Base-by-base conservation (phyloP, 37 sponge, comb jelly and placozoan species). In the Sycon ciliatum region DNA sequence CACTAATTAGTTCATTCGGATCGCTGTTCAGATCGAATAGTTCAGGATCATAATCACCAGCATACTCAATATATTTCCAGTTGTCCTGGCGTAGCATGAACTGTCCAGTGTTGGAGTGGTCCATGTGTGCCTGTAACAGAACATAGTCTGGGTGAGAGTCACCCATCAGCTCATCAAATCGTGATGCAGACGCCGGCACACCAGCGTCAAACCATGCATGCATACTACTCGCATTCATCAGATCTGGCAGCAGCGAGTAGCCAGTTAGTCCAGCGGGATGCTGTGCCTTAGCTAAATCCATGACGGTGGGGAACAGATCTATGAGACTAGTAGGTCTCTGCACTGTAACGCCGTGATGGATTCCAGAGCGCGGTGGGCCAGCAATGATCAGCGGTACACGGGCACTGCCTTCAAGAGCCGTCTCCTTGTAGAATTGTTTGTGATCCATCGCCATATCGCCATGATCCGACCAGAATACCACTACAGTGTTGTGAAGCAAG, bases 391-490 rank as follows among this genome's bases (percentile, higher is more conserved):
- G 37, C 9, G 74, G 74, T 1, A 73, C 74, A 1, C 40, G 60
- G 28, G 20, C 63, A 57, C 62, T 60, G 1, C 39, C 74, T 34
- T 73, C 74, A 7, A 38, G 40, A 2, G 40, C 34, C 22, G 74
- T 61, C 61, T 61, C 39, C 37, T 73, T 73, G 28, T 60, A 73
- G 28, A 57, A 73, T 58, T 60, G 74, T 31, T 37, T 36, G 40
- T 73, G 74, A 18, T 73, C 74, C 62, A 57, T 60, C 18, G 62
- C 37, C 62, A 60, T 57, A 18, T 73, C 74, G 23, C 74, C 74
- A 37, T 73, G 74, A 29, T 73, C 74, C 33, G 74, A 73, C 38
- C 62, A 38, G 62, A 60, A 73, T 11, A 73, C 18, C 1, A 73
- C 37, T 1, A 61, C 38, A 13, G 74, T 73, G 40, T 73, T 60